Percentiles rank a stretch among this genome's conserved stretches.
Conservation (phyloP, 53 echinoderm and acorn worm genomes). For the Hippasteria phrygiana region DNA sequence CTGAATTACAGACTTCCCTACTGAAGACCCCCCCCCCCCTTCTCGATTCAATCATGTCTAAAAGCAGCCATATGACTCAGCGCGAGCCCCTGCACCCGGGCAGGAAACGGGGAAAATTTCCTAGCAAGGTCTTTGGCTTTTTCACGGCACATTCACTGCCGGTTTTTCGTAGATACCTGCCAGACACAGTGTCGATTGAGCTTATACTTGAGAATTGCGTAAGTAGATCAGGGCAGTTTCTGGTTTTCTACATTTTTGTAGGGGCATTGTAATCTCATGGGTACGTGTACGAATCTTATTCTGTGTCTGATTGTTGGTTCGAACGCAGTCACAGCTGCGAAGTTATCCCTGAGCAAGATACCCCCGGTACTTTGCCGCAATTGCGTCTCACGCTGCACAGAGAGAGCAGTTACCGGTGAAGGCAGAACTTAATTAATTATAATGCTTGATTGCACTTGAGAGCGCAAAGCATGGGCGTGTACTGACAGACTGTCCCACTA, state of each 20-base stretch:
- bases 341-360: background rate
- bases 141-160: constrained; percentile 39
- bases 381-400: no score
- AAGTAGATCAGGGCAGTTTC: background rate
- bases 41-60: background rate
- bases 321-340: background rate
- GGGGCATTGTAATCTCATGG: no score
- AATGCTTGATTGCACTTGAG: no score
- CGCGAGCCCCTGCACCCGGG: background rate
- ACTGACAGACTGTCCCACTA: no score
- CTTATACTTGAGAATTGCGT: background rate
- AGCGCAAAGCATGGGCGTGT: no score
- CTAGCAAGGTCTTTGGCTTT: constrained; percentile 38
- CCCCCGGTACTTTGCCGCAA: no score
- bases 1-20: constrained; percentile 11
- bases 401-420: no score
- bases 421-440: no score
- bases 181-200: background rate
- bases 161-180: no score
- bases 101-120: constrained; percentile 58
- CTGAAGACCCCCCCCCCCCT: background rate
- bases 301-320: no score
- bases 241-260: background rate
- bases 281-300: no score
- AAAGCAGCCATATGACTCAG: constrained; percentile 47